Conservation (phyloP, 2,113 vertebrate species). For the Tringa solitaria region DNA sequence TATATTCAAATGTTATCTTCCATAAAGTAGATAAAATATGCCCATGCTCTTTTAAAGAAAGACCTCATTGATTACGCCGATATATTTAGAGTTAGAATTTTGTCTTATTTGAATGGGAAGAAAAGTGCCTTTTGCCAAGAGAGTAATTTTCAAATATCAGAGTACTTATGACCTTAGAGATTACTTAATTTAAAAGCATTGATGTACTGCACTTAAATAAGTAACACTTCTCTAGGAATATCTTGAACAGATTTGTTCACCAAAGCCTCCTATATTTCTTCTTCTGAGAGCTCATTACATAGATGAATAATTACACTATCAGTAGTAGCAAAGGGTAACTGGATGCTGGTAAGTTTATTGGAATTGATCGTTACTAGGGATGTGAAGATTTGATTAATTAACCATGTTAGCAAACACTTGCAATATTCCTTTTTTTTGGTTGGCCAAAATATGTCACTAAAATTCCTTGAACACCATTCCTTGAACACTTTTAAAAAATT, state of each 20-base stretch:
- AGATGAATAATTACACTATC: neutral
- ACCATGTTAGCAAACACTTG: neutral
- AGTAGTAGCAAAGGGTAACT: neutral
- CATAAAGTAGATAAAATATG: neutral
- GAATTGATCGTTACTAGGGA: neutral
- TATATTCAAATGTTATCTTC: neutral
- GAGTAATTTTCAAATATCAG: neutral
- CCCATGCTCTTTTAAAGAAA: neutral
- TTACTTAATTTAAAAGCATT: conserved; percentile 17
- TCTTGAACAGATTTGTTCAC: conserved; percentile 18
- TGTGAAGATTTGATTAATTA: neutral
- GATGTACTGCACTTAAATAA: neutral
- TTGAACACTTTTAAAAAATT: neutral
- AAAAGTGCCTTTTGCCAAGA: neutral
- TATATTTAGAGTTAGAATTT: neutral
- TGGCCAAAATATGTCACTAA: neutral
- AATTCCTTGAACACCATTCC: neutral
- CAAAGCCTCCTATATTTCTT: neutral
- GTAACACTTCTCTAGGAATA: conserved; percentile 7
- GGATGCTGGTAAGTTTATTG: neutral
- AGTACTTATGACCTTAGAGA: conserved; percentile 9
- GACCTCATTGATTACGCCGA: neutral
- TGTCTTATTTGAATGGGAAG: neutral
- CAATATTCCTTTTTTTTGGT: neutral
- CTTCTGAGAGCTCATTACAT: neutral